Evolutionary conservation across 2,888 invertebrate genomes (phyloP).

Genomic region (Cephus pulcher): DNA sequence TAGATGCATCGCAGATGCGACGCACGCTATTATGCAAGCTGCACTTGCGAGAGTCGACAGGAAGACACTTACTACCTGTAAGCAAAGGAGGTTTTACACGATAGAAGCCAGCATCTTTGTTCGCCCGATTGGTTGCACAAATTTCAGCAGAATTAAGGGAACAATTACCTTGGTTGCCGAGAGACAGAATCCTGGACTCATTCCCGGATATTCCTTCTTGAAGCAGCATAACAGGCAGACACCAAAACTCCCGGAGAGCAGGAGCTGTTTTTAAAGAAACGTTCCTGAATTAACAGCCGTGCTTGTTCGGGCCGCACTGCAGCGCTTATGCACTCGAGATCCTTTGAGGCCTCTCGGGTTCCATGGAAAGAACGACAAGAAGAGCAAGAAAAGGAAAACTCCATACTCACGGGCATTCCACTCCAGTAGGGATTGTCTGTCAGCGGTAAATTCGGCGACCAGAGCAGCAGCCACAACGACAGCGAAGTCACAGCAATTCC

Average conservation of each 20-base stretch:
- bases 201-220: constrained; percentile 54
- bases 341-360: too few species aligned
- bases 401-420: constrained; percentile 70
- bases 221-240: constrained; percentile 57
- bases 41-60: constrained; percentile 45
- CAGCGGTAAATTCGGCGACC: constrained; percentile 72
- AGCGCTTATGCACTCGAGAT: too few species aligned
- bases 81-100: background rate
- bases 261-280: constrained; percentile 37
- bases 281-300: background rate
- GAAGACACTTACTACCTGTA: constrained; percentile 47
- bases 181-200: constrained; percentile 55
- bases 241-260: constrained; percentile 59
- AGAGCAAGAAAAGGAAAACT: background rate
- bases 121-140: too few species aligned
- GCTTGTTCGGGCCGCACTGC: too few species aligned
- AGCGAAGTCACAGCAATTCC: constrained; percentile 70
- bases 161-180: constrained; percentile 49
- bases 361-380: too few species aligned
- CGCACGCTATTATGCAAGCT: constrained; percentile 49
- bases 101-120: too few species aligned
- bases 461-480: constrained; percentile 71
- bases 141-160: background rate
- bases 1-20: constrained; percentile 51
- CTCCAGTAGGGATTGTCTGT: constrained; percentile 76